A percentile compares a stretch with the other conserved stretches of the same genome.
Evolutionary conservation across 2,797 vertebrate species (phyloP).

Genomic region (Clarias laeviceps): DNA sequence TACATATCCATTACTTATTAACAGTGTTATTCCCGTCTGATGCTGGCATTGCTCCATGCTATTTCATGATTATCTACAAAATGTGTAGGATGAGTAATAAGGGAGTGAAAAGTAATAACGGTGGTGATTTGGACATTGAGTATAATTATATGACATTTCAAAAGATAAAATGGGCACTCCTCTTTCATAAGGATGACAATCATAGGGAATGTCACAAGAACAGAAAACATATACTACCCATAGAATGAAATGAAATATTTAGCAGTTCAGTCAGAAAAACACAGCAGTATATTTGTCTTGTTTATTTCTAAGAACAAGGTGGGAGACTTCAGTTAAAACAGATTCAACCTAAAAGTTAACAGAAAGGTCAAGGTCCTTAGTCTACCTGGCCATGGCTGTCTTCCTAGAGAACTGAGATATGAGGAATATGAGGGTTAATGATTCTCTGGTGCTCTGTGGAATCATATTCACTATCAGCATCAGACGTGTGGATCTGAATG

Average conservation of each 20-base stretch:
- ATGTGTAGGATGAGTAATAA: background rate
- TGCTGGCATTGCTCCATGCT: background rate
- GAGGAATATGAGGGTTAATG: conserved; percentile 58
- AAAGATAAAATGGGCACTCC: conserved; percentile 45
- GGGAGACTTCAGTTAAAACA: background rate
- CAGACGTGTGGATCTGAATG: conserved; percentile 44
- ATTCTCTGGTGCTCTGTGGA: conserved; percentile 50
- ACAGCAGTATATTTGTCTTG: background rate
- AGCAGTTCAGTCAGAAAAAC: background rate
- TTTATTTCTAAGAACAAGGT: background rate
- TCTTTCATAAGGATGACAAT: background rate
- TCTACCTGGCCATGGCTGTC: conserved; percentile 30
- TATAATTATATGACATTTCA: conserved; percentile 28
- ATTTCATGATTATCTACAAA: conserved; percentile 4
- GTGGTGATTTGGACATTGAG: conserved; percentile 4
- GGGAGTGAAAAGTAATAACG: conserved; percentile 1
- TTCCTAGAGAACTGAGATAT: conserved; percentile 41
- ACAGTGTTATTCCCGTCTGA: background rate
- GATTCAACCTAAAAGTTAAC: conserved; percentile 20
- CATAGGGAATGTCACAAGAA: background rate
- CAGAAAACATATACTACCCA: background rate
- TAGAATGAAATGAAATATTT: background rate
- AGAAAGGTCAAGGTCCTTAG: conserved; percentile 59
- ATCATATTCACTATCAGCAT: conserved; percentile 53
- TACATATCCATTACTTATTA: background rate